phyloP scores from a whole-genome alignment of 2,113 vertebrate genomes.

The Macaca fascicularis region DNA sequence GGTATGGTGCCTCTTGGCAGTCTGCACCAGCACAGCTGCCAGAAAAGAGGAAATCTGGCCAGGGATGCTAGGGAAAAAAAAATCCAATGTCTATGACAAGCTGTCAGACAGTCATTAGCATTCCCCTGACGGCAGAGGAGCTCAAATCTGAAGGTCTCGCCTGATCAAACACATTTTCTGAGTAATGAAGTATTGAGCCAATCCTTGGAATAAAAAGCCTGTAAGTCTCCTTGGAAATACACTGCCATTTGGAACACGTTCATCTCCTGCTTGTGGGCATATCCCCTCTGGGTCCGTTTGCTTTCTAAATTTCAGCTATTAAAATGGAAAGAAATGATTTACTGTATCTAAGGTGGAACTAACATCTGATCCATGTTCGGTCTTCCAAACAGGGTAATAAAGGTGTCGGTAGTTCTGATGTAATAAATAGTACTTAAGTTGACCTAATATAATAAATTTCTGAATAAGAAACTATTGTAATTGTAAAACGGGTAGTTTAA shows the following conservation, averaged over 20 bases:
- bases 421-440: neutral
- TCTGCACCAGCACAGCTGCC: neutral
- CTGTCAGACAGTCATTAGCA: conserved; percentile 57
- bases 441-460: neutral
- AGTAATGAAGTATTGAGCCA: conserved; percentile 51
- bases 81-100: conserved; percentile 15
- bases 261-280: neutral
- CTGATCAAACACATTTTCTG: conserved; percentile 44
- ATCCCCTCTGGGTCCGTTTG: neutral
- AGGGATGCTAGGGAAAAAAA: neutral
- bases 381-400: neutral
- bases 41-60: neutral
- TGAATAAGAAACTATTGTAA: neutral
- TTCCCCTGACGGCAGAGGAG: conserved; percentile 32
- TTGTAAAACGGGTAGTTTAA: neutral
- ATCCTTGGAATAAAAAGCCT: neutral
- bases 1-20: conserved; percentile 16
- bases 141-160: conserved; percentile 44
- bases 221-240: conserved; percentile 26
- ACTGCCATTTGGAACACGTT: neutral
- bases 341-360: neutral
- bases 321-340: conserved; percentile 10
- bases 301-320: conserved; percentile 39
- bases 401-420: neutral
- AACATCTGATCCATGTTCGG: neutral